phyloP scores from a whole-genome alignment of 2,888 invertebrate species.

The Ectemnius cavifrons region DNA sequence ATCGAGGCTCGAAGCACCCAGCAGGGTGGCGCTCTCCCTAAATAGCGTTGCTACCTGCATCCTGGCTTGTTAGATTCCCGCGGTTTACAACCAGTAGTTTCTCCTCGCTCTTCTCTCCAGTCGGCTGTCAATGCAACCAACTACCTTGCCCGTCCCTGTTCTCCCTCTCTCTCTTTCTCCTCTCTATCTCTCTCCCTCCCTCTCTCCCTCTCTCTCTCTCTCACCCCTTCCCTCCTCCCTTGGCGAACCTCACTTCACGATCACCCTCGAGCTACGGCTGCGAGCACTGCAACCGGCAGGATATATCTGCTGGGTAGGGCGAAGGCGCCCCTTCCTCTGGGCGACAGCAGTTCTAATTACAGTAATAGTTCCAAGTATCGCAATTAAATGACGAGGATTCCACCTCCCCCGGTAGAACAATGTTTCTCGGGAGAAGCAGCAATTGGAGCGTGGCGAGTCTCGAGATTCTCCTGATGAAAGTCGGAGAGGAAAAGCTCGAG shows the following conservation, averaged over 20 bases:
- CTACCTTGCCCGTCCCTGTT: slow-evolving; percentile 9
- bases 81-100: not conserved
- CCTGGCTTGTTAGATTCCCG: slow-evolving; percentile 55
- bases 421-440: too few relatives aligned
- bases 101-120: slow-evolving; percentile 16
- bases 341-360: too few relatives aligned
- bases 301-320: too few relatives aligned
- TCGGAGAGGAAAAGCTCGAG: too few relatives aligned
- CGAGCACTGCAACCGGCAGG: too few relatives aligned
- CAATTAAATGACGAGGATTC: too few relatives aligned
- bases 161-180: too few relatives aligned
- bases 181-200: not conserved
- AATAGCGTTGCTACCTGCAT: slow-evolving; percentile 86
- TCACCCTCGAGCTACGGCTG: not conserved
- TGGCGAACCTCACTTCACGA: slow-evolving; percentile 1
- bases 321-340: too few relatives aligned
- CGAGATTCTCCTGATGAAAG: too few relatives aligned
- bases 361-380: too few relatives aligned
- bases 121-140: slow-evolving; percentile 13
- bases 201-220: not conserved
- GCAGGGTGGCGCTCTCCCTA: slow-evolving; percentile 83
- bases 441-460: too few relatives aligned
- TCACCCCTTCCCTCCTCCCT: slow-evolving; percentile 2
- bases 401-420: too few relatives aligned
- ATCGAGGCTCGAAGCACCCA: slow-evolving; percentile 83